Percentiles rank a stretch among this genome's conserved stretches.
phyloP scores from a whole-genome alignment of 2,888 invertebrate genomes.

The Ennomos quercinarius region DNA sequence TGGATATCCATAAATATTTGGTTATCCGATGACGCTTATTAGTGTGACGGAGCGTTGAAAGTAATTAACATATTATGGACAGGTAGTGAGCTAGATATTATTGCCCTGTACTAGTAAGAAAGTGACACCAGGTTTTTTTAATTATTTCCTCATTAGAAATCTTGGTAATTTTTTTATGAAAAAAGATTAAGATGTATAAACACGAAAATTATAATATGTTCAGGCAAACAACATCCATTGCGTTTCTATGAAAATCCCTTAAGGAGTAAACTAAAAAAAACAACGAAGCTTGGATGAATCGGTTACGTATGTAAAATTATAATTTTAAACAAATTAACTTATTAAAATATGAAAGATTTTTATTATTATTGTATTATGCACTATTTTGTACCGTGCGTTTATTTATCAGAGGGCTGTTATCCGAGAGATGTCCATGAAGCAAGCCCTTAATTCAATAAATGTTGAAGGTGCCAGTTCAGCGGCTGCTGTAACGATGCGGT shows the following conservation, averaged over 20 bases:
- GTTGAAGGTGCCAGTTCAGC: conserved; percentile 34
- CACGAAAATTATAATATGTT: too few relatives aligned
- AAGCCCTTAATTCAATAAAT: conserved; percentile 38
- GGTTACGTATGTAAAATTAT: too few relatives aligned
- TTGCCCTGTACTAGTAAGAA: conserved; percentile 12
- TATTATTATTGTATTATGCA: too few relatives aligned
- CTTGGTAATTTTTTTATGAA: too few relatives aligned
- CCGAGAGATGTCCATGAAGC: conserved; percentile 24
- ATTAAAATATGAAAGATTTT: too few relatives aligned
- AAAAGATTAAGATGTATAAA: too few relatives aligned
- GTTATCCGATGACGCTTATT: conserved; percentile 34
- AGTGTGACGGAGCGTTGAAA: conserved; percentile 31
- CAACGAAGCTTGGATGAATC: too few relatives aligned
- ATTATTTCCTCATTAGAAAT: too few relatives aligned
- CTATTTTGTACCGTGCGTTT: too few relatives aligned
- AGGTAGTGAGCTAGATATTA: conserved; percentile 22
- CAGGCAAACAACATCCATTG: too few relatives aligned
- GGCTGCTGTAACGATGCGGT: conserved; percentile 48
- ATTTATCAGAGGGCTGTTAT: neutral
- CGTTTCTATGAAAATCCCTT: too few relatives aligned
- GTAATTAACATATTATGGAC: conserved; percentile 32
- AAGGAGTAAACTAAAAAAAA: too few relatives aligned
- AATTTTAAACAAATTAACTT: neutral
- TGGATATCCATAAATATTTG: conserved; percentile 37
- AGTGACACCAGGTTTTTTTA: neutral